A percentile compares a stretch with the other conserved stretches of the same genome.
phyloP scores from a whole-genome alignment of 2,113 vertebrate genomes.

The Plectropomus leopardus region DNA sequence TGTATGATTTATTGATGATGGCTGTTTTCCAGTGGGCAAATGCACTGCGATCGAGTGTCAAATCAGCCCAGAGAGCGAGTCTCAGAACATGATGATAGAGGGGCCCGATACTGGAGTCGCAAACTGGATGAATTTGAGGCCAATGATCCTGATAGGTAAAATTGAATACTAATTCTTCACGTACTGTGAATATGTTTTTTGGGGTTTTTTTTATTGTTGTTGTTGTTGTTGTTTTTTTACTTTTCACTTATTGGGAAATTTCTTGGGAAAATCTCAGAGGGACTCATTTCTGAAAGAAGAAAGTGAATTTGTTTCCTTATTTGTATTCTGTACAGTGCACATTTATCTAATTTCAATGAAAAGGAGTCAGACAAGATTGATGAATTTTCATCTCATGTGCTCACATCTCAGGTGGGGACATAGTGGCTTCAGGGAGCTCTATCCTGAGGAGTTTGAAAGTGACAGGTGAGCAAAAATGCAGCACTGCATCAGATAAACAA shows the following conservation, averaged over 20 bases:
- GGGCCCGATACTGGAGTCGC: conserved; percentile 92
- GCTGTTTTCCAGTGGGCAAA: conserved; percentile 84
- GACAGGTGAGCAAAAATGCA: conserved; percentile 86
- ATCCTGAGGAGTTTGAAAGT: conserved; percentile 96
- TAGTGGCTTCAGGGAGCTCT: conserved; percentile 98
- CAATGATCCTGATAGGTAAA: conserved; percentile 93
- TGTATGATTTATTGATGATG: conserved; percentile 16
- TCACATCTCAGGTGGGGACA: conserved; percentile 89
- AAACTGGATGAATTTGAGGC: conserved; percentile 95
- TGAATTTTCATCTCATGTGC: conserved; percentile 35
- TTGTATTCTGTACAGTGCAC: background rate
- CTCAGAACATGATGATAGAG: conserved; percentile 88
- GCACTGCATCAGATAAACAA: background rate
- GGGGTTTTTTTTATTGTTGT: no score
- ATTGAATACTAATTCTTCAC: background rate
- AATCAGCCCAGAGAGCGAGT: conserved; percentile 82
- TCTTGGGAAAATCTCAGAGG: background rate
- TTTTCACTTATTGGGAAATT: background rate
- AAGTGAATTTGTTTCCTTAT: background rate
- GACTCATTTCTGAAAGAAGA: background rate
- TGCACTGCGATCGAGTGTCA: conserved; percentile 93
- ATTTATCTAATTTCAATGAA: conserved; percentile 1
- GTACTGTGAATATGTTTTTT: background rate
- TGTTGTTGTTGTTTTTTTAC: no score
- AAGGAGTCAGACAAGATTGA: background rate